phyloP scores from a whole-genome alignment of 2,888 invertebrate genomes.

The Troglohyphantes excavatus region DNA sequence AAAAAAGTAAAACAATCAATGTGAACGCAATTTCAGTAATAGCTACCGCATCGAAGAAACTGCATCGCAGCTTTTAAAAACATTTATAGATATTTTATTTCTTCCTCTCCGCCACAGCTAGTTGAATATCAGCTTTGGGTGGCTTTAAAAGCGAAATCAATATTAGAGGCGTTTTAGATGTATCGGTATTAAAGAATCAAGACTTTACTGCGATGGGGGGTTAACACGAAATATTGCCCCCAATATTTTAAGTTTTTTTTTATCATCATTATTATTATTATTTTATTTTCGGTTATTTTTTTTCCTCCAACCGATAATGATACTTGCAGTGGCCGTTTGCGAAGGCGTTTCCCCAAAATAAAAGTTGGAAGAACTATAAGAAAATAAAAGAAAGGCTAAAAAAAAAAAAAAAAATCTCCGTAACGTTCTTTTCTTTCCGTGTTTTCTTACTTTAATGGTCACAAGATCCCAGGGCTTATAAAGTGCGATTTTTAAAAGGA shows the following conservation, averaged over 20 bases:
- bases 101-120: background rate
- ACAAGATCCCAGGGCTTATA: constrained; percentile 63
- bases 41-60: constrained; percentile 19
- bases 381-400: background rate
- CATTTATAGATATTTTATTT: constrained; percentile 45
- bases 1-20: constrained; percentile 69
- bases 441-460: constrained; percentile 65
- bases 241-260: constrained; percentile 61
- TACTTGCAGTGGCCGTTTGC: constrained; percentile 33
- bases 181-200: constrained; percentile 63
- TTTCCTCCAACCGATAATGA: constrained; percentile 46
- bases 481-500: constrained; percentile 62
- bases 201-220: constrained; percentile 48
- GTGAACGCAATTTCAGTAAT: constrained; percentile 52
- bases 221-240: constrained; percentile 70
- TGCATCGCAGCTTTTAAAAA: constrained; percentile 52
- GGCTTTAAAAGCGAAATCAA: constrained; percentile 48
- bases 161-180: constrained; percentile 37
- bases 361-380: background rate
- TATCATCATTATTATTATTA: background rate
- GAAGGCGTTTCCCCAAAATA: constrained; percentile 37
- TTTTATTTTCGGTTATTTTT: constrained; percentile 10
- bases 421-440: background rate
- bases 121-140: constrained; percentile 56
- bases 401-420: constrained; percentile 12